These are phyloP conservation scores for Xenus cinereus DNA, from an alignment of 2,113 vertebrate genomes.

Conservation along the genomic window DNA sequence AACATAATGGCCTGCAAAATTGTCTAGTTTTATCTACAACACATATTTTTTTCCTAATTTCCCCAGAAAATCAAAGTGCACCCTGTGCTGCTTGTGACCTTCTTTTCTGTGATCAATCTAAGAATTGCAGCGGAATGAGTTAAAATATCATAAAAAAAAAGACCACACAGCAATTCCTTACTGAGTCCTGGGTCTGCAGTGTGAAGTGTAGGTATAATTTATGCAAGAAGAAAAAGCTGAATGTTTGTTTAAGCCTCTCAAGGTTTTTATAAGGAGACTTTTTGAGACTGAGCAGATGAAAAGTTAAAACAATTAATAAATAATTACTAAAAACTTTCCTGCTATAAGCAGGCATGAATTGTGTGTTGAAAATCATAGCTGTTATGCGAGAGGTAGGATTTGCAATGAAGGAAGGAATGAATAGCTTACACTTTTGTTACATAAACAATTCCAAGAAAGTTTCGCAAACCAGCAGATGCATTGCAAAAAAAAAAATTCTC, in stretches of 20 bases:
- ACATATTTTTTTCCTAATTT: background rate
- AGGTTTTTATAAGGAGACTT: background rate
- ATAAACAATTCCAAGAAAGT: background rate
- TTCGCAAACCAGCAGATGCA: background rate
- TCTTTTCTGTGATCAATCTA: background rate
- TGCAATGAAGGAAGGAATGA: background rate
- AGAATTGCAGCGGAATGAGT: background rate
- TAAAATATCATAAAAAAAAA: background rate
- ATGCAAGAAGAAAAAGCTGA: background rate
- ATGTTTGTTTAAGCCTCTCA: background rate
- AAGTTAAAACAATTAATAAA: slow-evolving; percentile 10
- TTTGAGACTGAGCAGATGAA: background rate
- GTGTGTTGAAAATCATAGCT: background rate
- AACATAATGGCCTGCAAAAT: background rate
- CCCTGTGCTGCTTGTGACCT: background rate
- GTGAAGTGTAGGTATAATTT: background rate
- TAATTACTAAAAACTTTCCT: background rate
- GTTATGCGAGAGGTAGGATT: background rate
- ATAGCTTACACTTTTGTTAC: background rate
- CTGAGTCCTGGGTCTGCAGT: background rate
- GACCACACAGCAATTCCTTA: background rate
- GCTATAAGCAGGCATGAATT: background rate
- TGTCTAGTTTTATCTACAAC: background rate
- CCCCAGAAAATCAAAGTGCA: background rate
- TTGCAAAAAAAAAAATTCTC: background rate